phyloP scores from a whole-genome alignment of 2,888 invertebrate genomes.

The Cacoxenus indagator region DNA sequence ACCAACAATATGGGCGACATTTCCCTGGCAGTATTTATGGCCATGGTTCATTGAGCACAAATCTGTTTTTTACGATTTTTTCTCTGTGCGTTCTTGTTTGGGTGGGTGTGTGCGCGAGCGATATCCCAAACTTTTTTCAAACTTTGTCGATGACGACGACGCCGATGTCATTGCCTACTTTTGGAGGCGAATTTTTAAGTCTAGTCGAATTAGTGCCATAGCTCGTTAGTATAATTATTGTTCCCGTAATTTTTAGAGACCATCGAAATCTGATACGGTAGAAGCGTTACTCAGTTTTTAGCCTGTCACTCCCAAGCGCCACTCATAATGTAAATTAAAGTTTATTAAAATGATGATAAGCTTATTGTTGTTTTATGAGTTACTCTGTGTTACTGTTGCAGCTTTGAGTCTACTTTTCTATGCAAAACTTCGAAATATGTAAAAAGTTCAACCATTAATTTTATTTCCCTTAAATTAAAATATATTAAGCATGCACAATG shows the following conservation, averaged over 20 bases:
- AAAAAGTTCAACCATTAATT: background rate
- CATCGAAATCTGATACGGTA: no score
- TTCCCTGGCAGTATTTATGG: background rate
- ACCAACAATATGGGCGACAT: background rate
- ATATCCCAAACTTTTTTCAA: background rate
- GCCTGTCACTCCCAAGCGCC: background rate
- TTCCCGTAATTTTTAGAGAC: no score
- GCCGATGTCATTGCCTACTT: background rate
- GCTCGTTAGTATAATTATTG: no score
- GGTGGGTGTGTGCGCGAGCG: no score
- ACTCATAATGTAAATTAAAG: slow-evolving; percentile 43
- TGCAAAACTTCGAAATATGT: background rate
- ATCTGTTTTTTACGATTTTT: slow-evolving; percentile 15
- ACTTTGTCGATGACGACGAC: background rate
- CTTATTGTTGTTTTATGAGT: slow-evolving; percentile 3
- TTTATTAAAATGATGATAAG: slow-evolving; percentile 37
- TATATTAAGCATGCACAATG: background rate
- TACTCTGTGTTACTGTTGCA: background rate
- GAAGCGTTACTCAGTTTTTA: no score
- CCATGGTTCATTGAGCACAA: slow-evolving; percentile 14
- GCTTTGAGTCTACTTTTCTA: background rate
- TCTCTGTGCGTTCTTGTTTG: background rate
- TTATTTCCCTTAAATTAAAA: background rate
- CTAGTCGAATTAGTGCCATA: no score
- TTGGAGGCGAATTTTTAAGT: no score